A percentile compares a stretch with the other conserved stretches of the same genome.
Evolutionary conservation across 2,888 invertebrate species (phyloP).

Genomic region (Platycnemis pennipes): DNA sequence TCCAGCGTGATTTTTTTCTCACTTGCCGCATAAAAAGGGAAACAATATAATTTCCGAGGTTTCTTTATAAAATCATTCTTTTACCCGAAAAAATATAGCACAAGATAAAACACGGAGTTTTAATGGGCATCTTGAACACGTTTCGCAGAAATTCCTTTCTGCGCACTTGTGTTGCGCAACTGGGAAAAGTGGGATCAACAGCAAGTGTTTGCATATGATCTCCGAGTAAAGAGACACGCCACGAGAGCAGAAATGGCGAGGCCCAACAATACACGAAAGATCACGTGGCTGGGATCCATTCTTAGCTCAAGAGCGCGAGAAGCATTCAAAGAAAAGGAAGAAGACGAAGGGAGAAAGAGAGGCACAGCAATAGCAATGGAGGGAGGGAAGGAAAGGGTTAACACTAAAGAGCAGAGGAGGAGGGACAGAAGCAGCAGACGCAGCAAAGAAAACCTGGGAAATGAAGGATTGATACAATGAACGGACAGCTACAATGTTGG

Average conservation of each 20-base stretch:
- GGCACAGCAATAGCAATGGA: background rate
- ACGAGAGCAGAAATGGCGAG: background rate
- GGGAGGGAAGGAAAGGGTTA: background rate
- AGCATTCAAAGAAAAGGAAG: background rate
- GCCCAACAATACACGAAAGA: background rate
- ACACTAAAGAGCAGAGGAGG: background rate
- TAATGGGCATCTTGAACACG: background rate
- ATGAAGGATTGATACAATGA: background rate
- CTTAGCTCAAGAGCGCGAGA: background rate
- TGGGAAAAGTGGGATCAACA: background rate
- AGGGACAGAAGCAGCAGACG: background rate
- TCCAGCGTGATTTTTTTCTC: background rate
- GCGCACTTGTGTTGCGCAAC: background rate
- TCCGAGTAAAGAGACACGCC: background rate
- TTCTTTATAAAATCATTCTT: background rate
- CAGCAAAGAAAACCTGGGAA: background rate
- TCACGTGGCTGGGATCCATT: background rate
- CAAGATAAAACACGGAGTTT: background rate
- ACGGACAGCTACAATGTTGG: background rate
- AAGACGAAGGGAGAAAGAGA: background rate
- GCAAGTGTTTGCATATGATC: background rate
- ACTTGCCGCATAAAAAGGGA: background rate
- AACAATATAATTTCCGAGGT: background rate
- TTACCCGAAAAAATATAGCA: background rate
- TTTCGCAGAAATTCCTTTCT: background rate